Evolutionary conservation across 2,113 vertebrate genomes (phyloP), one percentile per base, ranked within the genome.

Genomic region (Epinephelus cyanopodus): DNA sequence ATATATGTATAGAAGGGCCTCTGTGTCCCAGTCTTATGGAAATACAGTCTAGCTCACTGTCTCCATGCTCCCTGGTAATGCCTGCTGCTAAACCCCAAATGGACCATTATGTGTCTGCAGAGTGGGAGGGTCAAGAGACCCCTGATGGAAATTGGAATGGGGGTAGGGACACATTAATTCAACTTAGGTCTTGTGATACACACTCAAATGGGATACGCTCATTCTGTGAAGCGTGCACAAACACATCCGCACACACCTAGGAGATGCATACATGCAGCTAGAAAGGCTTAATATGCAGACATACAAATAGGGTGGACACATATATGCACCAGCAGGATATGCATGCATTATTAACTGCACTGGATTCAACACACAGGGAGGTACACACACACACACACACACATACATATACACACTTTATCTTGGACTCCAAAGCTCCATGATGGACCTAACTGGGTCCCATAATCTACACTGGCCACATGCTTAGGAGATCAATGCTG

Each of bases 11-110:
- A 86, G 91, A 78, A 92, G 84, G 90, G 87, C 89, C 90, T 88
- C 87, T 63, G 74, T 92, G 93, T 93, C 93, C 90, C 90, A 90
- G 81, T 92, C 92, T 89, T 95, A 95, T 94, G 94, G 94, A 94
- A 94, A 95, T 94, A 84, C 52, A 82, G 89, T 89, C 89, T 80
- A 57, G 83, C 90, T 82, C 90, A 81, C 79, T 88, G 90, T 89
- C 89, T 79, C 87, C 68, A 4, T 79, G 81, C 79, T 87, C 73
- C 66, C 83, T 77, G 81, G 82, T 91, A 88, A 92, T 90, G 87
- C 89, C 87, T 91, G 88, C 90, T 90, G 87, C 90, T 87, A 91
- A 92, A 87, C 89, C 92, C 91, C 93, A 92, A 94, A 93, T 92
- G 89, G 86, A 94, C 90, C 88, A 92, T 95, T 93, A 93, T 93